phyloP scores from a whole-genome alignment of 1,140 invertebrate species.

The Pollicipes pollicipes region DNA sequence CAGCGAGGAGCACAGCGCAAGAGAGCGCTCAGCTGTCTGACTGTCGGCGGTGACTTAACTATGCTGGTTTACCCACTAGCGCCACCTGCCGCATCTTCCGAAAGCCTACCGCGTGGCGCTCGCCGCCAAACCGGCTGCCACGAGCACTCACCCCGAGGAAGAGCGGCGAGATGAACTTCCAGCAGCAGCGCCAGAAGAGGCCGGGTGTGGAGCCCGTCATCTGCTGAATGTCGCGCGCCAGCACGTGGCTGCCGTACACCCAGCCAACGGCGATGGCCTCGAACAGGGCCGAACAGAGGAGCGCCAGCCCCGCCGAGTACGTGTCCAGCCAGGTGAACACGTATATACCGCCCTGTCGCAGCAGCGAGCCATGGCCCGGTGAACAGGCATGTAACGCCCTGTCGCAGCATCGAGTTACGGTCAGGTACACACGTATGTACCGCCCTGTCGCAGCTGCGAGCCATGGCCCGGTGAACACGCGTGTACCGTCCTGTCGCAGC shows the following conservation, averaged over 20 bases:
- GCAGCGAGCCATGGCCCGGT: no score
- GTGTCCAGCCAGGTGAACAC: conserved; percentile 87
- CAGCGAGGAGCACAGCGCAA: no score
- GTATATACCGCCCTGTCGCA: conserved; percentile 71
- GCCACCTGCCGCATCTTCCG: no score
- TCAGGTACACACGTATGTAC: conserved; percentile 89
- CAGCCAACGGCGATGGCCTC: conserved; percentile 91
- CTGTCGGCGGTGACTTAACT: no score
- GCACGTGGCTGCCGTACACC: conserved; percentile 60
- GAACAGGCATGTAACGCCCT: no score
- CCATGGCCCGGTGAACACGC: no score
- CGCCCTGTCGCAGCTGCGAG: conserved; percentile 56
- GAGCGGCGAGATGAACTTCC: conserved; percentile 71
- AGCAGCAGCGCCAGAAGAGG: conserved; percentile 79
- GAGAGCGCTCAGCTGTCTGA: no score
- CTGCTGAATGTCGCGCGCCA: conserved; percentile 54
- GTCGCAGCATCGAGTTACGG: no score
- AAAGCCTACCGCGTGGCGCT: no score
- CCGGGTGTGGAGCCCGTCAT: conserved; percentile 85
- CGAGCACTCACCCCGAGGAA: conserved; percentile 53
- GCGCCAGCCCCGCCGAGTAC: conserved; percentile 91
- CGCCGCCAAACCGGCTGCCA: no score
- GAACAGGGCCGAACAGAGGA: conserved; percentile 87
- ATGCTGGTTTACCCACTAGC: no score
- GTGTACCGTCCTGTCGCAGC: no score